Evolutionary conservation across 2,888 invertebrate species (phyloP).

Genomic region (Marronus borbonicus): DNA sequence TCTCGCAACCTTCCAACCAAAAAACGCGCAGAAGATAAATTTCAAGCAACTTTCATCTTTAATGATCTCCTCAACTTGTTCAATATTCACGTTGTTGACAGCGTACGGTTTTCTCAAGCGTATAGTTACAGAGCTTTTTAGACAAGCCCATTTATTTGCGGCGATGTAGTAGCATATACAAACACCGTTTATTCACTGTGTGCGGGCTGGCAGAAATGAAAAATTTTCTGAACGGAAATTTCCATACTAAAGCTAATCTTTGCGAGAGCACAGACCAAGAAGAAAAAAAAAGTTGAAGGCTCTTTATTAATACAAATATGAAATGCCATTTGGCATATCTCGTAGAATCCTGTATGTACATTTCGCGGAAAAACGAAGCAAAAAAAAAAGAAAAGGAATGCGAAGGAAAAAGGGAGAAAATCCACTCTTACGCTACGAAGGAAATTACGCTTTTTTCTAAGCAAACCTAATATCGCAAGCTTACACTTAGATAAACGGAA

Average conservation of each 20-base stretch:
- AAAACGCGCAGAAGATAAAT: too few relatives aligned
- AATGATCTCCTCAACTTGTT: too few relatives aligned
- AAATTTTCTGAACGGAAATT: not conserved
- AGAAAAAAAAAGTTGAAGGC: slow-evolving; percentile 11
- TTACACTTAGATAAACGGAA: slow-evolving; percentile 40
- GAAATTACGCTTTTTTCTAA: slow-evolving; percentile 27
- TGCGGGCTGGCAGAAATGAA: not conserved
- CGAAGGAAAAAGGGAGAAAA: not conserved
- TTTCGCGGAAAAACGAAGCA: not conserved
- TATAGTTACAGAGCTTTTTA: not conserved
- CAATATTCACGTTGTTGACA: too few relatives aligned
- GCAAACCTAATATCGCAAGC: slow-evolving; percentile 33
- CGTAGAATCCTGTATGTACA: not conserved
- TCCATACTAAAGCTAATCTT: slow-evolving; percentile 22
- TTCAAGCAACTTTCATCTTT: too few relatives aligned
- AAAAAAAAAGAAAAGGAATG: not conserved
- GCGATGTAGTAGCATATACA: not conserved
- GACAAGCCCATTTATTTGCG: not conserved
- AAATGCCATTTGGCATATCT: slow-evolving; percentile 2
- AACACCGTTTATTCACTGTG: not conserved
- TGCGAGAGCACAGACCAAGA: not conserved
- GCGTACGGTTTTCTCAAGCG: too few relatives aligned
- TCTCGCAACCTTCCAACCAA: too few relatives aligned
- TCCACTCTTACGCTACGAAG: not conserved
- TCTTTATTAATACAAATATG: slow-evolving; percentile 26